These are phyloP conservation scores for Chrysochloris asiatica DNA, from an alignment of 2,113 vertebrate genomes.

Conservation along the genomic window DNA sequence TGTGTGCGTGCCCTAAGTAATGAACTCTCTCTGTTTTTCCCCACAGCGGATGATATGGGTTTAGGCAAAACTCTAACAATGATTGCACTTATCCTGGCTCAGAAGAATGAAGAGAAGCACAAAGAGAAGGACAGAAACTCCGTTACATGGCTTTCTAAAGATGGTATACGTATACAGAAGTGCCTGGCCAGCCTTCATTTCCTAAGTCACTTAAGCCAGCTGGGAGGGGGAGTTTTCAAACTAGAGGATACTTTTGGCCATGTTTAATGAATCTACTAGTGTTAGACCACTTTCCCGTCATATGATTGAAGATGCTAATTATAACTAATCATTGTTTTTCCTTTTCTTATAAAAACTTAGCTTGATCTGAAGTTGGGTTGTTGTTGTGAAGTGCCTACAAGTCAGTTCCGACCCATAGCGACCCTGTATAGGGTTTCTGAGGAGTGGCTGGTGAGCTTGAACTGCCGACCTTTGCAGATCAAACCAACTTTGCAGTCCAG, in stretches of 20 bases:
- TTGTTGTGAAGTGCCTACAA: too few relatives aligned
- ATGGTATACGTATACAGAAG: conserved; percentile 84
- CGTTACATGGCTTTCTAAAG: conserved; percentile 89
- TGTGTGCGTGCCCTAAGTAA: neutral
- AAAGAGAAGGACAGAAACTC: conserved; percentile 77
- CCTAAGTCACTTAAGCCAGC: neutral
- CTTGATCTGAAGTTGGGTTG: neutral
- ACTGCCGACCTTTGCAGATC: neutral
- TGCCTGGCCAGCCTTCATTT: neutral
- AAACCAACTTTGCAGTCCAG: neutral
- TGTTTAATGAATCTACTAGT: neutral
- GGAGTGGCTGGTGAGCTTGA: neutral
- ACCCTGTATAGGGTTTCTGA: too few relatives aligned
- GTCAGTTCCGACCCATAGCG: too few relatives aligned
- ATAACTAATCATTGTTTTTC: neutral
- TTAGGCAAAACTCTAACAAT: conserved; percentile 97
- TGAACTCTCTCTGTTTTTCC: neutral
- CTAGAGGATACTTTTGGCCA: neutral
- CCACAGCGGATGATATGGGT: conserved; percentile 97
- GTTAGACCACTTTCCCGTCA: neutral
- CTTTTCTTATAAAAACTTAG: conserved; percentile 23
- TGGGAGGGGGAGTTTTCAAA: neutral
- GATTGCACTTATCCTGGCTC: conserved; percentile 92
- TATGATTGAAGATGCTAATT: conserved; percentile 25
- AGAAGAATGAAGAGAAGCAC: conserved; percentile 85